Conservation (phyloP, 2,888 invertebrate genomes). For the Rhorus exstirpatorius region DNA sequence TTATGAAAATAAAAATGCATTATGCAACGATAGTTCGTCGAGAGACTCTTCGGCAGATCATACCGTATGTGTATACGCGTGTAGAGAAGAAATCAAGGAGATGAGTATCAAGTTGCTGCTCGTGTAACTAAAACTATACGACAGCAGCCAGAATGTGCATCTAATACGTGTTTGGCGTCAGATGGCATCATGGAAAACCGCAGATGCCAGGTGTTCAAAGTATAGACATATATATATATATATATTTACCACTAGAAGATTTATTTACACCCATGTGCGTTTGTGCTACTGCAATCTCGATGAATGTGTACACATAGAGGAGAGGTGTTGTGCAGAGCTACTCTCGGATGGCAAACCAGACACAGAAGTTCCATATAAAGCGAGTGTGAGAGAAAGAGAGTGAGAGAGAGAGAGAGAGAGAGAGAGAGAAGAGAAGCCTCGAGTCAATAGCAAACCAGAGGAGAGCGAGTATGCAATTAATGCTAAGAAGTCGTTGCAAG, state of each 20-base stretch:
- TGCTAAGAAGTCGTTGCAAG: conserved; percentile 82
- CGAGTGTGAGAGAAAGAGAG: conserved; percentile 16
- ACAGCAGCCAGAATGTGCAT: conserved; percentile 11
- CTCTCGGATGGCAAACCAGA: conserved; percentile 46
- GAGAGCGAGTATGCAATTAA: conserved; percentile 82
- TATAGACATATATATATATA: conserved; percentile 7
- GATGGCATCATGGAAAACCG: conserved; percentile 57
- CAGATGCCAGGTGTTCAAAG: conserved; percentile 52
- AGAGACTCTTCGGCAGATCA: too few species aligned
- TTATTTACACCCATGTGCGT: conserved; percentile 4
- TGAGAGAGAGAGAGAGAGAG: not conserved
- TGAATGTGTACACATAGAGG: conserved; percentile 2
- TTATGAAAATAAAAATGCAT: too few species aligned
- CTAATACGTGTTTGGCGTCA: conserved; percentile 27
- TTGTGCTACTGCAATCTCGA: conserved; percentile 17
- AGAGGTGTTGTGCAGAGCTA: conserved; percentile 37
- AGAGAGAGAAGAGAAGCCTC: conserved; percentile 40
- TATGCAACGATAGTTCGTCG: too few species aligned
- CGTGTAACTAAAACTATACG: too few species aligned
- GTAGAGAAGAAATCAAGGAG: conserved; percentile 13
- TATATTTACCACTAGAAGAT: too few species aligned
- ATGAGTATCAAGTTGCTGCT: conserved; percentile 9
- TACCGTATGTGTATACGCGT: too few species aligned
- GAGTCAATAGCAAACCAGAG: conserved; percentile 73
- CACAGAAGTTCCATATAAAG: conserved; percentile 11